Conservation (phyloP, 2,888 invertebrate genomes). For the Magallana nippona region DNA sequence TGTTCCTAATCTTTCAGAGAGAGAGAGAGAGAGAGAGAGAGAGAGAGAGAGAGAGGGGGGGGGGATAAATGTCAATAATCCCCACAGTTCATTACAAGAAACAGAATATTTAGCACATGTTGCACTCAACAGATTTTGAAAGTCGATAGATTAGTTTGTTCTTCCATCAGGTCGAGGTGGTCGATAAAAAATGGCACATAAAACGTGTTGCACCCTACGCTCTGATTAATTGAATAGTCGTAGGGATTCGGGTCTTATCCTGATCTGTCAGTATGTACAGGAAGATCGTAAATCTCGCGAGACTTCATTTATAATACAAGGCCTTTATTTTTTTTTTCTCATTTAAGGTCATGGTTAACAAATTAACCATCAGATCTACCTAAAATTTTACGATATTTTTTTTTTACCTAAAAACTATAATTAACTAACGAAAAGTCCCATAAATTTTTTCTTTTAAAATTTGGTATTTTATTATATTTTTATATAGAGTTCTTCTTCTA, state of each 20-base stretch:
- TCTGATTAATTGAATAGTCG: neutral
- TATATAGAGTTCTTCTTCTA: no score
- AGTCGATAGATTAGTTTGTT: neutral
- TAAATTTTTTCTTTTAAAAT: no score
- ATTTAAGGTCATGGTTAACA: no score
- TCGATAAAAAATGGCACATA: neutral
- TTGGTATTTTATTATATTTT: no score
- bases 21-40: no score
- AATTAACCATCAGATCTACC: no score
- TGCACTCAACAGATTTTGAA: neutral
- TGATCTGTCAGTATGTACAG: no score
- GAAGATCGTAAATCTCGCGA: no score
- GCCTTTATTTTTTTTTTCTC: neutral
- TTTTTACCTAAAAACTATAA: no score
- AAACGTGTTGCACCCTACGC: neutral
- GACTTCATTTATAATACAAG: no score
- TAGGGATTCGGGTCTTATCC: neutral
- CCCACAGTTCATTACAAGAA: neutral
- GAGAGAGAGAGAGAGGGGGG: neutral
- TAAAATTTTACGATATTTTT: no score
- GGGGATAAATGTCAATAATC: neutral
- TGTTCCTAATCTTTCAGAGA: neutral
- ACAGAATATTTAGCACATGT: neutral
- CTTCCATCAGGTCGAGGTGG: neutral
- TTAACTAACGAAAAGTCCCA: no score